phyloP scores from a whole-genome alignment of 2,113 vertebrate genomes.

The Dolichallabes microphthalmus region DNA sequence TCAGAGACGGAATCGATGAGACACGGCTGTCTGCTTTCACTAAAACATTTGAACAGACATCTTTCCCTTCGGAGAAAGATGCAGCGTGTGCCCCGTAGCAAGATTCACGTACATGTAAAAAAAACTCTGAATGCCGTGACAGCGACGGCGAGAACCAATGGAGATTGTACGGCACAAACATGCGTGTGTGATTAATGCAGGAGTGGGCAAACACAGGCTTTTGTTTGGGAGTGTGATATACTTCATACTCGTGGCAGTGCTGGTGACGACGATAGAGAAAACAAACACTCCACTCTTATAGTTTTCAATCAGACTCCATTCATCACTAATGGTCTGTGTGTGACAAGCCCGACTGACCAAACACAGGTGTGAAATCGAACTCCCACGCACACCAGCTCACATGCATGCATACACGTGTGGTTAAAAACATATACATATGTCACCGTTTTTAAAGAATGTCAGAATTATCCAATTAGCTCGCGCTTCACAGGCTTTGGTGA shows the following conservation, averaged over 20 bases:
- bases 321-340: constrained; percentile 15
- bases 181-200: constrained; percentile 19
- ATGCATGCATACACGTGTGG: background rate
- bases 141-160: background rate
- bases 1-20: background rate
- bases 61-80: background rate
- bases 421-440: background rate
- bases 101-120: background rate
- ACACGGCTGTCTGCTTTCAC: background rate
- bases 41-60: background rate
- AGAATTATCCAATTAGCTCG: background rate
- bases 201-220: constrained; percentile 35
- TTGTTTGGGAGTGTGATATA: constrained; percentile 25
- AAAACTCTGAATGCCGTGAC: constrained; percentile 5
- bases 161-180: background rate
- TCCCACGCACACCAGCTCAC: background rate
- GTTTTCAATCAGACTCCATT: constrained; percentile 40
- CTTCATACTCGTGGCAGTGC: constrained; percentile 30
- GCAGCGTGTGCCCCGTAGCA: constrained; percentile 10
- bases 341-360: constrained; percentile 35
- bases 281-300: constrained; percentile 42
- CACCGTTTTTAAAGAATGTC: background rate
- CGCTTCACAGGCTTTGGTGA: no score
- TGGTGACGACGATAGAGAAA: constrained; percentile 26
- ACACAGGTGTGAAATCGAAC: constrained; percentile 35